phyloP scores from a whole-genome alignment of 2,113 vertebrate species.

The Neodontobutis hainanensis region DNA sequence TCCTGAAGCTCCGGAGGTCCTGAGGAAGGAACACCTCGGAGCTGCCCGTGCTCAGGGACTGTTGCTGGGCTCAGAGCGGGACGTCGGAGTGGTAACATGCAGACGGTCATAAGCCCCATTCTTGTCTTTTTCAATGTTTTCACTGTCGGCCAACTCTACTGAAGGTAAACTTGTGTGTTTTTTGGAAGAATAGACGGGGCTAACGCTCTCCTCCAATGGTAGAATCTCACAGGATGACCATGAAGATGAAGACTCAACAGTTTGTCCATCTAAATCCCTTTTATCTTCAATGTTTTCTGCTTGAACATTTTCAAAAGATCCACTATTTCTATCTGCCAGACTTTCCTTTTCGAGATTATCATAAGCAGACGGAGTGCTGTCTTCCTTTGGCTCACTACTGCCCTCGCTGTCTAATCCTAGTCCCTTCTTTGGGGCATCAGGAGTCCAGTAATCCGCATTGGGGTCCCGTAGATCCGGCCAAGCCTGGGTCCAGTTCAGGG shows the following conservation, averaged over 20 bases:
- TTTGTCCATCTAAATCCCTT: not conserved
- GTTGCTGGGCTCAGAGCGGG: conserved; percentile 58
- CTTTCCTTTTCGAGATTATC: conserved; percentile 57
- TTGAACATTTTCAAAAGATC: not conserved
- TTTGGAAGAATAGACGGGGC: conserved; percentile 24
- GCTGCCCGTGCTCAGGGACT: conserved; percentile 76
- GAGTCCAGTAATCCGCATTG: conserved; percentile 58
- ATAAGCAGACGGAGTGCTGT: conserved; percentile 67
- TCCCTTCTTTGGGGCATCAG: conserved; percentile 13
- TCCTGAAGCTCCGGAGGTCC: conserved; percentile 56
- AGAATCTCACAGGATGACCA: conserved; percentile 66
- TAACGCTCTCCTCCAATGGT: conserved; percentile 46
- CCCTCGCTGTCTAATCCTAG: conserved; percentile 43
- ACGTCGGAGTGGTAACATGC: conserved; percentile 68
- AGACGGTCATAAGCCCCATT: not conserved
- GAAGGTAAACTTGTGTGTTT: conserved; percentile 32
- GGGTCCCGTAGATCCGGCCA: conserved; percentile 19
- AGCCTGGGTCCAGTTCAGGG: conserved; percentile 31
- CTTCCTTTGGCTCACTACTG: conserved; percentile 65
- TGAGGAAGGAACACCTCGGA: conserved; percentile 81
- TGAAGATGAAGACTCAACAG: conserved; percentile 48
- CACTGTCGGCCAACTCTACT: not conserved
- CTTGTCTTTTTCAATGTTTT: conserved; percentile 2
- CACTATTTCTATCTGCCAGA: conserved; percentile 1
- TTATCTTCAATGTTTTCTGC: not conserved